Base-by-base conservation (phyloP, 2,888 invertebrate species). In the Perdita meconis region DNA sequence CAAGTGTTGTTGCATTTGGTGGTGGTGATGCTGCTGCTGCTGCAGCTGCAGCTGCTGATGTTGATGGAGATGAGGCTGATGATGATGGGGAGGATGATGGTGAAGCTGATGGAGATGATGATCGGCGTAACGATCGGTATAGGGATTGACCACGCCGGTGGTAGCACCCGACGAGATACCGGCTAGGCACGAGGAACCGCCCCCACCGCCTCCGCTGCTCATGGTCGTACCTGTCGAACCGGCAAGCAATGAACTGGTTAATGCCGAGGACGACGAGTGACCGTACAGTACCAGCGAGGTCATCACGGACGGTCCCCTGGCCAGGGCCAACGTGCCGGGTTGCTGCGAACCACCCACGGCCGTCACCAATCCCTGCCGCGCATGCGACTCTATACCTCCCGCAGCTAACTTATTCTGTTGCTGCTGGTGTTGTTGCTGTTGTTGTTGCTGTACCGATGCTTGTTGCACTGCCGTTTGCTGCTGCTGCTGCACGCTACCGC, bases 391-490 rank as follows among this genome's bases (percentile, higher is more conserved):
- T 22, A 76, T 82, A 76, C 80, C 76, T 53, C 93, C 68, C 56
- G 51, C 44, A 36, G 65, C 38, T 53, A 77, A 51, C 47, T 55
- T 53, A 24, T 22, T 64, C 12, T 75, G 74, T 19, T 16, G 53
- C 4, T 72, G 66, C 19, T 57, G 59, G 44, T 61, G 76, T 55
- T 47, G 57, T 67, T 69, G 69, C 57, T 60, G 69, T 60, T 69
- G 79, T 70, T 73, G 76, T 80, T 81, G 82, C 42, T 81, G 65
- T 83, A 84, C 67, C 84, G 85, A 65, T 79, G 86, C 89, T 93
- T 93, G 92, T 93, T 92, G 93, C 93, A 90, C 93, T 93, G 90
- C 93, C 92, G 91, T 93, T 93, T 93, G 92, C 55, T 71, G 74
- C 19, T 73, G 79, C 34, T 75, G 76, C 59, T 80, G 83, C 13